These are phyloP conservation scores for Myopa testacea DNA, from an alignment of 2,888 invertebrate genomes.

Conservation along the genomic window DNA sequence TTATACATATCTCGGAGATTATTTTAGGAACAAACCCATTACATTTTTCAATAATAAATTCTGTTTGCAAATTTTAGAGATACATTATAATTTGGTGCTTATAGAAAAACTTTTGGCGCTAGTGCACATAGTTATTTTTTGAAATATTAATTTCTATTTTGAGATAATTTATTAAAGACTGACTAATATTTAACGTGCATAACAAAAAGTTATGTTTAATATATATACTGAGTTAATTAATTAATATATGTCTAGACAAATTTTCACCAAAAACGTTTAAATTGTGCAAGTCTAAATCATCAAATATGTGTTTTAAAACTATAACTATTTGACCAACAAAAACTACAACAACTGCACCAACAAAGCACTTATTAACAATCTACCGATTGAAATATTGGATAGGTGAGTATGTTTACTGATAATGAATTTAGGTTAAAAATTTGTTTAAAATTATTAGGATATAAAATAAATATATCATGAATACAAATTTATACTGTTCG, in stretches of 20 bases:
- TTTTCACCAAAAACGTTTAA: not conserved
- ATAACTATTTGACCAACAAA: not conserved
- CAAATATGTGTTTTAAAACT: not conserved
- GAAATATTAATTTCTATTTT: no score
- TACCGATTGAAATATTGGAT: no score
- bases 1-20: not conserved
- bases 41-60: not conserved
- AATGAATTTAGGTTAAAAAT: no score
- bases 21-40: not conserved
- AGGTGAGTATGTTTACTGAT: no score
- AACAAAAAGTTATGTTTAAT: not conserved
- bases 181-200: not conserved
- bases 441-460: no score
- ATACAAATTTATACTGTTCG: no score
- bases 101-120: no score
- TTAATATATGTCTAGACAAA: conserved; percentile 22
- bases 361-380: not conserved
- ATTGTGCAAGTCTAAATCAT: not conserved
- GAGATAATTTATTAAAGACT: not conserved
- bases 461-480: no score
- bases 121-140: no score
- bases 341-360: not conserved
- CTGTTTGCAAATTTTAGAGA: no score
- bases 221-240: not conserved
- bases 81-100: no score